Evolutionary conservation across 2,797 vertebrate species (phyloP), one percentile per base, ranked within the genome.

Genomic region (Molossus alvarezi): DNA sequence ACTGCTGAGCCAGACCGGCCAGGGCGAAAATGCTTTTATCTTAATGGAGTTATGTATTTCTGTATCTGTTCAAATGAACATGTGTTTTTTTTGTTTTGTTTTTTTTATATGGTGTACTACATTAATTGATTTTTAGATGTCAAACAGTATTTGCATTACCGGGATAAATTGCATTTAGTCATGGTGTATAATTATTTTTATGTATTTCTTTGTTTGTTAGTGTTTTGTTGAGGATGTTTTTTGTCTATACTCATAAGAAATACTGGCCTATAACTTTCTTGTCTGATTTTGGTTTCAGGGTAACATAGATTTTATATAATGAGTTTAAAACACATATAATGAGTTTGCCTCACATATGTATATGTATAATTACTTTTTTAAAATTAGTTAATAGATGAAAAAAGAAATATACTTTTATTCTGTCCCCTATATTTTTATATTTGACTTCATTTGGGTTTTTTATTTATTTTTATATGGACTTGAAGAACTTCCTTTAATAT

Each of bases 91-190:
- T 90, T 76, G 29, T 33, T 33, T 33, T 33, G 2, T 33, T 33
- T 33, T 33, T 33, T 33, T 33, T 33, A 85, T 55, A 67, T 33
- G 21, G n/a, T 77, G 8, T 69, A 21, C 85, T 55, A 57, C 21
- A 69, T 69, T 69, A 69, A 76, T 67, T 85, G 51, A 77, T 67
- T 77, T 92, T 77, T 20, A 69, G 72, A 57, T 85, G 51, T 77
- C 6, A 60, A 51, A 67, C 17, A 51, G 60, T 69, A 79, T 21
- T 67, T 86, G 8, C 41, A 51, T 72, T 81, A 15, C 20, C 71
- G 41, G 10, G 77, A 90, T 71, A 60, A 80, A 69, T 27, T 60
- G 7, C 6, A 69, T 9, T 77, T 33, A 77, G 60, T 65, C 14
- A 33, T 45, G 41, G 41, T 45, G 41, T 45, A 45, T 45, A 45